These are phyloP conservation scores for Ciona savignyi DNA, from an alignment of 23 tunicate species.

Conservation along the genomic window DNA sequence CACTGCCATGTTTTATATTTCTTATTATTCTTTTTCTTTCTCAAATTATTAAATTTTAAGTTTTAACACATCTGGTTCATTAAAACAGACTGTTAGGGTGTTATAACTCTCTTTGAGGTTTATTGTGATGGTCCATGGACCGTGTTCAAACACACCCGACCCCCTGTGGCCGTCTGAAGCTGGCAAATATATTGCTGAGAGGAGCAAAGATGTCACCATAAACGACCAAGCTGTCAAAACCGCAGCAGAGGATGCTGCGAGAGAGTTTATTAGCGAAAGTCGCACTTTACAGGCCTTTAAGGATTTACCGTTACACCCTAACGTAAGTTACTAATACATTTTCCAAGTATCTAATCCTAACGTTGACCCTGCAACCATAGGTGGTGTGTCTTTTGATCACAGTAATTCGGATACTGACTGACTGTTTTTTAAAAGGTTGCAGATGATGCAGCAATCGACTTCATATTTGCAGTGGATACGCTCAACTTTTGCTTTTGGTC, in stretches of 20 bases:
- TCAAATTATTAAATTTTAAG: too few relatives aligned
- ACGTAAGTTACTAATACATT: too few relatives aligned
- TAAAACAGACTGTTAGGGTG: too few relatives aligned
- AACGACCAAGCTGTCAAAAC: constrained; percentile 18
- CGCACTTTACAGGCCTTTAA: constrained; percentile 47
- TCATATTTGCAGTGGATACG: constrained; percentile 72
- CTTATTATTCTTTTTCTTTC: neutral
- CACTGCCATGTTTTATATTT: constrained; percentile 20
- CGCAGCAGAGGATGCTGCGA: constrained; percentile 31
- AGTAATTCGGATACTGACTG: too few relatives aligned
- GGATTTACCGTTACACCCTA: constrained; percentile 48
- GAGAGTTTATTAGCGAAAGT: constrained; percentile 14
- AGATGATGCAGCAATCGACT: constrained; percentile 52
- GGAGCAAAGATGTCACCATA: constrained; percentile 45
- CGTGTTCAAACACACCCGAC: too few relatives aligned
- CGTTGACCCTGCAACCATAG: too few relatives aligned
- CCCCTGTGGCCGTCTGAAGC: constrained; percentile 33
- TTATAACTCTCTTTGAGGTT: too few relatives aligned
- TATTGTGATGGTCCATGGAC: too few relatives aligned
- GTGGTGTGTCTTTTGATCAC: too few relatives aligned
- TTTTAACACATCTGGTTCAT: too few relatives aligned
- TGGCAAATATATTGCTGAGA: constrained; percentile 41
- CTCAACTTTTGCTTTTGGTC: constrained; percentile 90
- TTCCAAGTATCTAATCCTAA: too few relatives aligned
- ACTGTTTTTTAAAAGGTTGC: too few relatives aligned